Evolutionary conservation across 2,797 vertebrate species (phyloP), one percentile per base, ranked within the genome.

Genomic region (Ciconia nigra): DNA sequence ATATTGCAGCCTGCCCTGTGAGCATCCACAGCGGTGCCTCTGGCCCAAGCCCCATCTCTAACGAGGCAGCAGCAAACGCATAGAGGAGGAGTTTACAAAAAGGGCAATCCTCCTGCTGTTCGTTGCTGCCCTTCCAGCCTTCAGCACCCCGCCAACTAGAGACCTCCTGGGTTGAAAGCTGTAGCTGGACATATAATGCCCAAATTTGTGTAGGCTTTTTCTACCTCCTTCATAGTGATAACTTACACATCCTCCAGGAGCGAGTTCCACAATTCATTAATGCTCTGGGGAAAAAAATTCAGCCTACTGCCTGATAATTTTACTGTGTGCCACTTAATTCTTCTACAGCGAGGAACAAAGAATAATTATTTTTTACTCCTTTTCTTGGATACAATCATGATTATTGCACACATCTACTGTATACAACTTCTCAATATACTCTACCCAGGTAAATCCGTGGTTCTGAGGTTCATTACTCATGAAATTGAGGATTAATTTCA

Each of bases 401-500:
- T 84, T 67, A 73, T 85, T 92, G 44, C 63, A 70, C 81, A 8
- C 18, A 57, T 22, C 26, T 62, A 42, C 44, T 49, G 37, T 57
- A 46, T 47, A 44, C 22, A 42, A 4, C 46, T 85, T 80, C 78
- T 93, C 63, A 49, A 42, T 78, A 59, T 25, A 67, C 44, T 83
- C 65, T 39, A 8, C 31, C 7, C n/a, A 37, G 89, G 73, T 96
- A 87, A 79, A 95, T 91, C 55, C 82, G 85, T 79, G 42, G 57
- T 51, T 71, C 87, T 52, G 70, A 76, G 58, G 87, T 87, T 97
- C 90, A 90, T 97, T 90, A 94, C 86, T 73, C 18, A 70, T 65
- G 39, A 91, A 93, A 83, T 31, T 58, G 42, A 91, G 77, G 73
- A 82, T 94, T 94, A 81, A 90, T 89, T 96, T 93, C 59, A 66